Base-by-base conservation (phyloP, 2,113 vertebrate species). In the Chitala chitala region DNA sequence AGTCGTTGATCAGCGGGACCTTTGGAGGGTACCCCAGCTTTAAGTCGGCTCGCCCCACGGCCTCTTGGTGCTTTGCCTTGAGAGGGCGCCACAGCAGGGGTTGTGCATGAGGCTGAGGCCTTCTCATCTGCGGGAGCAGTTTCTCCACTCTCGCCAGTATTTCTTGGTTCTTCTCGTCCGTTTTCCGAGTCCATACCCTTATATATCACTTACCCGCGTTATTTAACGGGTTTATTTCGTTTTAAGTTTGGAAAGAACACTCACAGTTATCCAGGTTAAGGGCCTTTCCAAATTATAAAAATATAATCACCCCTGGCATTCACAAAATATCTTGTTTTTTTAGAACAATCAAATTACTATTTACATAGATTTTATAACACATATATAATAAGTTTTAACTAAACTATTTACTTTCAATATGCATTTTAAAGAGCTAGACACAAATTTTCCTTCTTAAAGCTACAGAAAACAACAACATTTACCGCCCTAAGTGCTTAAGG, bases 381-480 rank as follows among this genome's bases (percentile, higher is more conserved):
- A 56, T 72, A 77, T 84, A 72, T 80, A 22, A 83, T 81, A 89
- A 87, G 78, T 85, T 84, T 84, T 83, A 86, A 87, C 84, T 83
- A 80, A 78, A 85, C 83, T 83, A 80, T 79, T 71, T 87, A 87
- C 84, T 85, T 80, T 75, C 76, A 73, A 86, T 86, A 86, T 84
- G 26, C 58, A 78, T 86, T 89, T 89, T 89, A 87, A 89, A 90
- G 87, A 85, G 85, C 86, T 86, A 89, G 84, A 86, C 81, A 80
- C 85, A 80, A 80, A 82, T 85, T 87, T 86, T 75, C 70, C 36
- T 82, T 90, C 90, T 92, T 92, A 92, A 92, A 92, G 91, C 88
- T 84, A 88, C 88, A 91, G 90, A 83, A 84, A 87, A 86, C 82
- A 85, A 85, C 78, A 78, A 78, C 79, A 82, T 71, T 79, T 71